Base-by-base conservation (phyloP, 2,113 vertebrate genomes). In the Cochlearius cochlearius region DNA sequence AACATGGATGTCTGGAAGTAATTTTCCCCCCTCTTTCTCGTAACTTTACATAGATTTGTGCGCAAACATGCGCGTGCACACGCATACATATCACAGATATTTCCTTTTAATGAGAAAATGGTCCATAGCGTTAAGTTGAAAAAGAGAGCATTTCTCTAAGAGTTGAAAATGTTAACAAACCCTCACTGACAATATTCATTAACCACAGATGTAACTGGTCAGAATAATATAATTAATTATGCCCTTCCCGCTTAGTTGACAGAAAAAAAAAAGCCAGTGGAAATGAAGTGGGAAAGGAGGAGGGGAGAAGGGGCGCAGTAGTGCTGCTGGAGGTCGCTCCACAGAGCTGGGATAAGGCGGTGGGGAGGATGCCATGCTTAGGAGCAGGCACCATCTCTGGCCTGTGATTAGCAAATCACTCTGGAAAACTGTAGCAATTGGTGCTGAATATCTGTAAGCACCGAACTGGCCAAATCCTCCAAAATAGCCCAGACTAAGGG, bases 61-160 rank as follows among this genome's bases (percentile, higher is more conserved):
- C 2, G 1, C 10, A 79, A 39, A 32, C 39, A n/a, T 0, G 0
- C 39, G 9, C 5, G 5, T 67, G 7, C 30, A 59, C 38, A 26
- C 6, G 20, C 6, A 32, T 30, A 5, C 9, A 1, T 45, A 14
- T 32, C 58, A 36, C 6, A 3, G 23, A 10, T 25, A 3, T 69
- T 86, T 71, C 11, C 13, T 77, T 4, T 22, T 45, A 49, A 29
- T 27, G 14, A 73, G 73, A 63, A 81, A 55, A 34, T 22, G 26
- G 5, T 77, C 19, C 12, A 3, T 7, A 56, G 34, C 9, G 14
- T 53, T 60, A 43, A 52, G 23, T 2, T 69, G 32, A 13, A 64
- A 86, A 91, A 52, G 13, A 36, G 6, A 66, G 7, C 11, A 6
- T 36, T 92, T 93, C 12, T 76, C 16, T 34, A 38, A 63, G 52